These are phyloP conservation scores for Drosophila obscura DNA, from an alignment of 1,140 invertebrate species.

Conservation along the genomic window DNA sequence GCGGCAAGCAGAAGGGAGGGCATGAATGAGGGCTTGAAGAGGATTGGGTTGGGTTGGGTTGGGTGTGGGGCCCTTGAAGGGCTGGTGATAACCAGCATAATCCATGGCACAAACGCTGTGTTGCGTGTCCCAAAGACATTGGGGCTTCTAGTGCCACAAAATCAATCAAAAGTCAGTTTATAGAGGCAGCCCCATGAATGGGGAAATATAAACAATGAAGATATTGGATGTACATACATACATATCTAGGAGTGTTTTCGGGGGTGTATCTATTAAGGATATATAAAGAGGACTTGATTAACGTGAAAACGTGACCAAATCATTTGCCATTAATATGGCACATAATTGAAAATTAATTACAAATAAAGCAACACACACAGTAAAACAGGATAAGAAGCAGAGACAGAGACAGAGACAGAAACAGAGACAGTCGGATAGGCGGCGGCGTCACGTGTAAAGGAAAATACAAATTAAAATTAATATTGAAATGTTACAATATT, in stretches of 20 bases:
- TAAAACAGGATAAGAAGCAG: background rate
- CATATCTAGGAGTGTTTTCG: background rate
- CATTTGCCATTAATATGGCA: conserved; percentile 76
- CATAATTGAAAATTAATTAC: conserved; percentile 77
- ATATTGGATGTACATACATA: no score
- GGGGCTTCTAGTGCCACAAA: conserved; percentile 73
- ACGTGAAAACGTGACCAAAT: conserved; percentile 66
- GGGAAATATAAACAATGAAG: background rate
- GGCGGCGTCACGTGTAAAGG: background rate
- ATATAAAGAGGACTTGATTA: conserved; percentile 59
- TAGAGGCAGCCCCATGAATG: background rate
- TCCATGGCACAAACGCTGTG: conserved; percentile 48
- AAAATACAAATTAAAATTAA: conserved; percentile 26
- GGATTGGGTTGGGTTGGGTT: background rate
- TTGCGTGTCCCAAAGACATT: conserved; percentile 73
- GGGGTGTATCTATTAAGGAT: background rate
- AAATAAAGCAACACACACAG: conserved; percentile 2
- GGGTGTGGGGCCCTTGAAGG: background rate
- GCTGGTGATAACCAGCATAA: conserved; percentile 70
- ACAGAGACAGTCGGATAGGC: background rate
- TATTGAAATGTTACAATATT: conserved; percentile 18
- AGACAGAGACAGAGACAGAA: background rate
- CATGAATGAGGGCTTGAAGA: background rate
- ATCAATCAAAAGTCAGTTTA: conserved; percentile 64
- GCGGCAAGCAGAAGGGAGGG: background rate